Evolutionary conservation across 2,888 invertebrate genomes (phyloP), one percentile per base, ranked within the genome.

Genomic region (Hypolimnas misippus): DNA sequence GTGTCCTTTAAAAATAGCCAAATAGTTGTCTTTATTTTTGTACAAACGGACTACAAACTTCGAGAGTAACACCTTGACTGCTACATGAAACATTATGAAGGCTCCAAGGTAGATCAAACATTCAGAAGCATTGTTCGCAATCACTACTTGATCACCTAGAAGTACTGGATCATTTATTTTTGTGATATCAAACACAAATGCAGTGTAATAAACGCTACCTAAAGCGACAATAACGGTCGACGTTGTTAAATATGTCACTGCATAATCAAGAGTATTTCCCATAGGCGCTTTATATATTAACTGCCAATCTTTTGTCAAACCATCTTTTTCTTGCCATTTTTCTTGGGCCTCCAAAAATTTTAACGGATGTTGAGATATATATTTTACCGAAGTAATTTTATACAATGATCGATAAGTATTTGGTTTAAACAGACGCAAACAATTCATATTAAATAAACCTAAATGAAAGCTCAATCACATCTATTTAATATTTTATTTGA

Each of bases 261-360:
- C 58, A 68, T 75, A 83, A 40, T 88, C 88, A 1, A 91, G 70
- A 17, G 70, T 50, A 4, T 75, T 78, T 5, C 83, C 83, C 89
- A 92, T 88, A 1, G 92, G 91, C 3, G 87, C 89, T 76, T 89
- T 92, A 63, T 92, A 92, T 61, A 92, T 89, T 56, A 92, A 69
- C 40, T 89, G 77, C 84, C 86, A 92, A 19, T 76, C 71, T 68
- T 76, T 76, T 8, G 88, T 77, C 46, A 92, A 65, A 31, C 79
- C 77, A 69, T 92, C 91, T 49, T 73, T 81, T 65, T 79, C 75
- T 68, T 79, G 82, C 85, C 87, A 89, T 72, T 76, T 76, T 1
- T 85, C 77, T 73, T 92, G 80, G 1, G 77, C 71, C 68, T 89
- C 90, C 64, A 77, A 66, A 72, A 86, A 91, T 70, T 83, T 87